These are phyloP conservation scores for Lepus americanus DNA, from an alignment of 2,113 vertebrate species.

Conservation along the genomic window DNA sequence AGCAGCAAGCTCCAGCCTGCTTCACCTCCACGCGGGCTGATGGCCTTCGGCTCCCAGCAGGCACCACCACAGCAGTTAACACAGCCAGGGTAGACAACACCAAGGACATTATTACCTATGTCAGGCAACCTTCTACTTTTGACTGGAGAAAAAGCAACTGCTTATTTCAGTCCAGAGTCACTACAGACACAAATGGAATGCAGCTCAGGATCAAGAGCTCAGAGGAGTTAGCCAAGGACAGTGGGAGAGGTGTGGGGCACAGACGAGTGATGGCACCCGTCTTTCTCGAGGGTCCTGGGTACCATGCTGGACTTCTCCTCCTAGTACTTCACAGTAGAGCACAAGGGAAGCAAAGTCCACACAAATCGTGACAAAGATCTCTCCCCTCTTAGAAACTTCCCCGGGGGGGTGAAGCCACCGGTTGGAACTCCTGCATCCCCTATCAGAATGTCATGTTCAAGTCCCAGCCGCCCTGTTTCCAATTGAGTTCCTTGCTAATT, in stretches of 20 bases:
- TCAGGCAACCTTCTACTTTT: conserved; percentile 64
- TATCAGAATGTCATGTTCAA: too few species aligned
- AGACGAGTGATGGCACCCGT: too few species aligned
- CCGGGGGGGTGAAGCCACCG: too few species aligned
- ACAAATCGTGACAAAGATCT: not conserved
- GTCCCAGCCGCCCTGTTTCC: too few species aligned
- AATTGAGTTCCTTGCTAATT: too few species aligned
- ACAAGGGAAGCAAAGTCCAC: not conserved
- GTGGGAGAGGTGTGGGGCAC: not conserved
- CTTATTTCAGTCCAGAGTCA: conserved; percentile 39
- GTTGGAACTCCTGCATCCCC: too few species aligned
- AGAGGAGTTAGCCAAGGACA: not conserved
- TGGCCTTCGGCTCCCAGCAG: conserved; percentile 34
- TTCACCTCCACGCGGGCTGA: not conserved
- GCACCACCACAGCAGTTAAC: conserved; percentile 11
- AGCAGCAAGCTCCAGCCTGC: not conserved
- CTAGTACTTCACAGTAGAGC: conserved; percentile 17
- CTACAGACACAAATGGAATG: conserved; percentile 31
- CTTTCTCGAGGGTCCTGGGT: not conserved
- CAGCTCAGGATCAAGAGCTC: conserved; percentile 47
- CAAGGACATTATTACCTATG: not conserved
- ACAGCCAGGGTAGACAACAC: not conserved
- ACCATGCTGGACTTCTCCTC: not conserved
- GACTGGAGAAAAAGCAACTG: conserved; percentile 60
- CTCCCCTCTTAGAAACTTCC: not conserved